Base-by-base conservation (phyloP, 2,888 invertebrate genomes). In the Luffia ferchaultella region DNA sequence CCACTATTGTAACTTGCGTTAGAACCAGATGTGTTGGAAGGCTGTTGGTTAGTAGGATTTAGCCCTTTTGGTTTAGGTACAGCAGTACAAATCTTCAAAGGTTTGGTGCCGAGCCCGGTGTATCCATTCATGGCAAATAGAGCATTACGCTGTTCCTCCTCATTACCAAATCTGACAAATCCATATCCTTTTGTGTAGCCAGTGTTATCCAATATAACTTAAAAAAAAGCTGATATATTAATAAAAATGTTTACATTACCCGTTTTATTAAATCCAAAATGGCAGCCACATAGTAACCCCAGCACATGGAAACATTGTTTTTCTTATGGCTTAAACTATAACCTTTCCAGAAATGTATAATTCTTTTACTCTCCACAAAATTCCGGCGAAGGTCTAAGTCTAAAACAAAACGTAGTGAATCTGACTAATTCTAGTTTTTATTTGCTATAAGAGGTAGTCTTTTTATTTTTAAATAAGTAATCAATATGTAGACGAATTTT, bases 141-240 rank as follows among this genome's bases (percentile, higher is more conserved):
- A 55, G 97, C 96, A 62, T 94, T 93, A 64, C 96, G 93, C 71
- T 97, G 97, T 65, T 96, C 96, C 53, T 95, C 94, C 71, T 97
- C 97, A 62, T 92, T 93, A 2, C 95, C 93, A 70, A 98, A 98
- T 57, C 96, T 87, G 9, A 98, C 95, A 76, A 98, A 97, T 2
- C 97, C 98, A 72, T 96, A 98, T 15, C 97, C 97, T 78, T 95
- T 95, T 62, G 96, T 96, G 63, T 93, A 93, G 2, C 97, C 97
- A 53, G 92, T 89, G 57, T 87, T 89, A 65, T 97, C 97, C 61
- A 96, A 76, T 60, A 98, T 96, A 20, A 97, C 97, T 93, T 75
- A 20, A 86, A 85, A 43, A 48, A 9, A 20, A 43, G n/a, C 43
- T n/a, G 18, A 42, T 44, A 17, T 20, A 48, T 18, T 16, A 18